Evolutionary conservation across 2,888 invertebrate genomes (phyloP), one percentile per base, ranked within the genome.

Genomic region (Unio delphinus): DNA sequence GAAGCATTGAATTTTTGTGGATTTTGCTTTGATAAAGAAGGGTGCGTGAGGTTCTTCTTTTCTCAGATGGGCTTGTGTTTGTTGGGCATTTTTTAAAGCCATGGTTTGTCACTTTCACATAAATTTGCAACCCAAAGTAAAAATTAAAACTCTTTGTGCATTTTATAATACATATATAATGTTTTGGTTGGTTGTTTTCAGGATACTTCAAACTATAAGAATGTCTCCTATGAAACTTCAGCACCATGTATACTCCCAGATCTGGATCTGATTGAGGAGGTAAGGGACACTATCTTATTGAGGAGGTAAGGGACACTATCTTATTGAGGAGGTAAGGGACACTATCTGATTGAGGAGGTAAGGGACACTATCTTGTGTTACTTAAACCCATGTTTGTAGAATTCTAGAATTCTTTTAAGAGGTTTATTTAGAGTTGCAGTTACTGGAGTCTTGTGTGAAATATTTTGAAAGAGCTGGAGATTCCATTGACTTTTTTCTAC

Each of bases 221-320:
- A 81, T 68, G 79, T 83, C 45, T 78, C 78, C 8, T 88, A 83
- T 68, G 78, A 92, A 61, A 92, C 95, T 80, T 93, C 92, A 86
- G 96, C 96, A 0, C 98, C 97, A 0, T 96, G 95, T 87, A 92
- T 97, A 73, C 90, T 98, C 61, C 97, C 98, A 0, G 95, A 96
- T 84, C 90, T 97, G 68, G 92, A 93, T 80, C 92, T 93, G 0
- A 89, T 98, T 60, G 92, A 93, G 73, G 94, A 94, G 88, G 94
- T 97, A 73, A 70, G 77, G 23, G 26, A 23, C 54, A n/a, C n/a
- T 18, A 26, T 62, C 4, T 57, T 65, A 23, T 23, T 23, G 23
- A 23, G 23, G 23, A 23, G 23, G 23, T 23, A 23, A 23, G 77
- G 23, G 26, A 23, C 54, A n/a, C n/a, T 18, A 26, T 62, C 4